Evolutionary conservation across 2,797 vertebrate genomes (phyloP).

Genomic region (Glyptemys insculpta): DNA sequence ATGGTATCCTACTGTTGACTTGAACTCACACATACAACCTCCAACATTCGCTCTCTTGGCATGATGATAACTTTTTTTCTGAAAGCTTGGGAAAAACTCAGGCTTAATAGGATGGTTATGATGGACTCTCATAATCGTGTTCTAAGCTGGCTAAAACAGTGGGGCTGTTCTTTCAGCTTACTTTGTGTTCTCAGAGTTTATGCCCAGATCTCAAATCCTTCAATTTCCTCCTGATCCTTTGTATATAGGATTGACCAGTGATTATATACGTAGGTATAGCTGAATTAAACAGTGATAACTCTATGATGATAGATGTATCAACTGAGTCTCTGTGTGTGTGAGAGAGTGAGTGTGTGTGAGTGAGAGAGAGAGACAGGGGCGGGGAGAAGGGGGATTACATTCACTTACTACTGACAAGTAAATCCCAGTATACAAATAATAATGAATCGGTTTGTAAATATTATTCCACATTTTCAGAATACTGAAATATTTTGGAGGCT

Average conservation of each 20-base stretch:
- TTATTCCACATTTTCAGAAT: neutral
- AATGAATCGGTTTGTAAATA: neutral
- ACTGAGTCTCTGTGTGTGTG: too few species aligned
- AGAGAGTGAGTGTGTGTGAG: too few species aligned
- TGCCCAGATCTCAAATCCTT: neutral
- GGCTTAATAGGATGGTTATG: neutral
- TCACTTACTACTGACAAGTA: neutral
- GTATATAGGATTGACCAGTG: neutral
- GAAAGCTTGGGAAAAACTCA: neutral
- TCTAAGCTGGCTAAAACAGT: neutral
- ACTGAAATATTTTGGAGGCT: neutral
- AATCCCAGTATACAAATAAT: neutral
- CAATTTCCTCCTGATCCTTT: neutral
- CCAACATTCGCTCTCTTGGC: neutral
- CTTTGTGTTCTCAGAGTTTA: neutral
- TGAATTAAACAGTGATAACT: neutral
- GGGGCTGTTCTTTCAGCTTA: neutral
- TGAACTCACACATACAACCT: neutral
- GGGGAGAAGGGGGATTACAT: neutral
- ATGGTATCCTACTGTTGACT: neutral
- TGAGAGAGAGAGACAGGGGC: accelerated
- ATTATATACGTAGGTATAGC: neutral
- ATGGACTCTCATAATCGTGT: neutral
- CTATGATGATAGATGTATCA: neutral
- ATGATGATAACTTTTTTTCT: neutral